These are phyloP conservation scores for Phthorimaea operculella DNA, from an alignment of 1,140 invertebrate species.

Conservation along the genomic window DNA sequence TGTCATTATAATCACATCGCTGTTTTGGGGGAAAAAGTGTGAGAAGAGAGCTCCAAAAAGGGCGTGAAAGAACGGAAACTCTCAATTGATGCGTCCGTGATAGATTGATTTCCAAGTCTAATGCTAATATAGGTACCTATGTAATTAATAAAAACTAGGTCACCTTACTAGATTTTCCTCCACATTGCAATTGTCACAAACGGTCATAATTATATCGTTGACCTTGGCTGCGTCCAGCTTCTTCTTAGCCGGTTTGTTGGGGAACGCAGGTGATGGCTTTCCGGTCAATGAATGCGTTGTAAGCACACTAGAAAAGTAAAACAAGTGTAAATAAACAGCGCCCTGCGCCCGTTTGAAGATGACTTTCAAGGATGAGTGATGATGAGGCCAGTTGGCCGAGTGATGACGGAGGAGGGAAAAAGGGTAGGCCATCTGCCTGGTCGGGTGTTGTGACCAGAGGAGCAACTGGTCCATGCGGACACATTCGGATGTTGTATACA, in stretches of 20 bases:
- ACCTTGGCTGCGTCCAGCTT: slow-evolving; percentile 39
- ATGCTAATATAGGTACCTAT: neutral
- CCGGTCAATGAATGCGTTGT: neutral
- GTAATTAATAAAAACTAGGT: slow-evolving; percentile 1
- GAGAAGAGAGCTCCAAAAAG: no score
- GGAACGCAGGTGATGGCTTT: slow-evolving; percentile 49
- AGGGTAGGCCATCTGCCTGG: neutral
- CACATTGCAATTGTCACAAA: slow-evolving; percentile 41
- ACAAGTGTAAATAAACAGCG: neutral
- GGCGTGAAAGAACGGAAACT: neutral
- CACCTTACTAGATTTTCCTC: slow-evolving; percentile 47
- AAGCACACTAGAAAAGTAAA: neutral
- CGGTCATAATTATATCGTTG: slow-evolving; percentile 51
- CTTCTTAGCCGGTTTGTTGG: slow-evolving; percentile 45
- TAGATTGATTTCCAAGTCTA: neutral
- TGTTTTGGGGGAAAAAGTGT: neutral
- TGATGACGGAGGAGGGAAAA: no score
- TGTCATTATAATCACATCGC: slow-evolving; percentile 1
- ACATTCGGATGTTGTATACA: neutral
- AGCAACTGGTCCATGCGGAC: no score
- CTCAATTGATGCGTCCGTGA: neutral
- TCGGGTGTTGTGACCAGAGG: neutral
- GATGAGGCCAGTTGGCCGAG: no score
- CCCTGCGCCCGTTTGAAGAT: no score
- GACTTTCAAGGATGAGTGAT: no score